Evolutionary conservation across 1,140 invertebrate genomes (phyloP), one percentile per base, ranked within the genome.

Genomic region (Solenopsis fugax): DNA sequence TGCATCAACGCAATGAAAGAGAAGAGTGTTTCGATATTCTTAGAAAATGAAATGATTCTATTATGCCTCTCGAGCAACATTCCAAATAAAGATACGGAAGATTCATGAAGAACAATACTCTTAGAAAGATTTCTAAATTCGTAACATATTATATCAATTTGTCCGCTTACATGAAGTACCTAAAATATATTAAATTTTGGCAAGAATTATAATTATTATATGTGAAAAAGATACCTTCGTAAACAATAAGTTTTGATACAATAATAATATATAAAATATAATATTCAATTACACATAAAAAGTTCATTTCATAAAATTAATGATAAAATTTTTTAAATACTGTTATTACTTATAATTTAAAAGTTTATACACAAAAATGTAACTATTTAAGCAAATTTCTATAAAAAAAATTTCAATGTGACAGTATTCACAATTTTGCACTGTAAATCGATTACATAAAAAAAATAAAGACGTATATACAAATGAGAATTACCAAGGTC

Each of bases 121-220:
- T 18, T 3, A 16, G 65, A 62, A 24, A 89, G 52, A 21, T 41
- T 24, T 56, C 4, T 34, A 0, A 90, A n/a, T 24, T 24, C n/a
- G 2, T 75, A 45, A 45, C 89, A 65, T 5, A 89, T 75, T 45
- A 90, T 73, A 52, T 90, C 88, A 24, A 90, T 56, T 34, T 90
- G 88, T 5, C 88, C 88, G 10, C 88, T 80, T 12, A 67, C n/a
- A 12, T 90, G 88, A 18, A 90, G 5, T 48, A 90, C 50, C 89
- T 90, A 54, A 56, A 69, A 80, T 69, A 50, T 45, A 7, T 29
- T 87, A 21, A 24, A 41, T 21, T 29, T 16, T 29, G n/a, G 10
- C n/a, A 65, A 78, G 37, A 37, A 50, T 50, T 6, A n/a, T 24
- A 78, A 65, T 62, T 13, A 45, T 45, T 45, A 29, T 5, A 6